Evolutionary conservation across 2,113 vertebrate genomes (phyloP).

Genomic region (Sceloporus undulatus): DNA sequence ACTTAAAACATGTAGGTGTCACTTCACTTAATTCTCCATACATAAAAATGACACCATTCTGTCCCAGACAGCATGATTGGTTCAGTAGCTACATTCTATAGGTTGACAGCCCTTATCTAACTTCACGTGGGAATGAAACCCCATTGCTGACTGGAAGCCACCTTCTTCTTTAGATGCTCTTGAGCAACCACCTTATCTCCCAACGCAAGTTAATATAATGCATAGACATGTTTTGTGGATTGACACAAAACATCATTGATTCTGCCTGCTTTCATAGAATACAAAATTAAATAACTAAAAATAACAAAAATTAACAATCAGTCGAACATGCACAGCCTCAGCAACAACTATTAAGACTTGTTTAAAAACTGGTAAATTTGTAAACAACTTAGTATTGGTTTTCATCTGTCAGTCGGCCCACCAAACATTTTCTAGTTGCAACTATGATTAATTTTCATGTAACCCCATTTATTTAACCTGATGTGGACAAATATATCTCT

Average conservation of each 20-base stretch:
- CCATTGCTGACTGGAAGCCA: slow-evolving; percentile 3
- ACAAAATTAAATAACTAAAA: slow-evolving; percentile 1
- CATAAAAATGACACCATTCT: background rate
- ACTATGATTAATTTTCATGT: slow-evolving; percentile 8
- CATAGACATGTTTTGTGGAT: slow-evolving; percentile 2
- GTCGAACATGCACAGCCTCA: slow-evolving; percentile 34
- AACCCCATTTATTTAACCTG: slow-evolving; percentile 12
- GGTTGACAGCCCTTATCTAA: background rate
- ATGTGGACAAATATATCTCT: slow-evolving; percentile 12
- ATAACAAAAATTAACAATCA: slow-evolving; percentile 45
- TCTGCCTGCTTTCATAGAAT: slow-evolving; percentile 11
- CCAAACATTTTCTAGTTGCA: slow-evolving; percentile 21
- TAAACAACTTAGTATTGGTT: slow-evolving; percentile 24
- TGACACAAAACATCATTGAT: slow-evolving; percentile 35
- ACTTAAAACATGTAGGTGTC: background rate
- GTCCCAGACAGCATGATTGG: background rate
- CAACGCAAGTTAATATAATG: background rate
- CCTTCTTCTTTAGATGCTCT: background rate
- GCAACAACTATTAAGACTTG: slow-evolving; percentile 18
- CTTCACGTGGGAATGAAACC: background rate
- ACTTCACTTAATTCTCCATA: too few species aligned
- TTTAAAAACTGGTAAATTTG: slow-evolving; percentile 23
- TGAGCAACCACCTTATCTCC: background rate
- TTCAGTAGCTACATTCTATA: background rate
- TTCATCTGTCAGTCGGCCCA: slow-evolving; percentile 18